phyloP scores from a whole-genome alignment of 2,113 vertebrate genomes.

The Nipponia nippon region DNA sequence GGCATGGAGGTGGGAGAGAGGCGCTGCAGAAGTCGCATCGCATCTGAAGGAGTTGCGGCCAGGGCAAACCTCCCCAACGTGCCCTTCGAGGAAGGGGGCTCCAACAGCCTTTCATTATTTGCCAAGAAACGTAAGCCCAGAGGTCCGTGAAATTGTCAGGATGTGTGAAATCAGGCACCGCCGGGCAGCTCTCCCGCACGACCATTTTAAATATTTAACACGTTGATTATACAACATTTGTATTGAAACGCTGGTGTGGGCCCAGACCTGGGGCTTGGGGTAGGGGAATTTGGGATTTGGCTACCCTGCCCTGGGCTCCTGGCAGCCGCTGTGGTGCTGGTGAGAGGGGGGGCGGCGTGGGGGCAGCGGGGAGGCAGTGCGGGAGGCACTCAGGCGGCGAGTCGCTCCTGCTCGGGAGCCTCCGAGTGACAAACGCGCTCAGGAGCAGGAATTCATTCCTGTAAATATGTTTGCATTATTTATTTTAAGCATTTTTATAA shows the following conservation, averaged over 20 bases:
- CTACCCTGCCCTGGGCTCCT: background rate
- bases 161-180: conserved; percentile 43
- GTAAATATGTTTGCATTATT: conserved; percentile 80
- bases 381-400: background rate
- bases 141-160: conserved; percentile 48
- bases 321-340: background rate
- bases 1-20: background rate
- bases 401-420: background rate
- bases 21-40: background rate
- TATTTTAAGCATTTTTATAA: conserved; percentile 83
- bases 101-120: conserved; percentile 11
- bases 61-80: background rate
- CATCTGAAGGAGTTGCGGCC: background rate
- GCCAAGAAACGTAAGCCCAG: conserved; percentile 42
- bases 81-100: conserved; percentile 1
- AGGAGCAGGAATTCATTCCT: conserved; percentile 50
- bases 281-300: background rate
- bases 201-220: conserved; percentile 38
- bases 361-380: background rate
- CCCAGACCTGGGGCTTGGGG: background rate
- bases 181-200: conserved; percentile 7
- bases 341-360: background rate
- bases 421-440: conserved; percentile 7
- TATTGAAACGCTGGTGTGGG: background rate
- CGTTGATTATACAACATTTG: background rate